Conservation (phyloP, 2,113 vertebrate genomes). For the Mesembrinibis cayennensis region DNA sequence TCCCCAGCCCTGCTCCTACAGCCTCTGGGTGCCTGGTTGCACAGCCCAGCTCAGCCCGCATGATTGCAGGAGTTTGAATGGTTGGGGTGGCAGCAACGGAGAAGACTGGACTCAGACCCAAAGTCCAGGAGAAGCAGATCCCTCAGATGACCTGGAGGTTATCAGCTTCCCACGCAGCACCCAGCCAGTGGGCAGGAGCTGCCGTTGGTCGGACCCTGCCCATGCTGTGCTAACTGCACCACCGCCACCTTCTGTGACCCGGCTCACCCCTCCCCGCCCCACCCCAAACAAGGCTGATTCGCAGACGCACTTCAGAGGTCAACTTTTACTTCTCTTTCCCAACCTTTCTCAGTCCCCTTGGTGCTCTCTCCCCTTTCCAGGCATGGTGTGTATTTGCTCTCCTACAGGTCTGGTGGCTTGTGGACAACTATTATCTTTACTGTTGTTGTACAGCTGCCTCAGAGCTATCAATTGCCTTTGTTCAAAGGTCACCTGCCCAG, state of each 20-base stretch:
- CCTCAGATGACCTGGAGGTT: neutral
- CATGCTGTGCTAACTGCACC: neutral
- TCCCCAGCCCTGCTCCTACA: neutral
- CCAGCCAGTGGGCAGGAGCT: neutral
- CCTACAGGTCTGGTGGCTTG: neutral
- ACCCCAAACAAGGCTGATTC: neutral
- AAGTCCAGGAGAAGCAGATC: neutral
- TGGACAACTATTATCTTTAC: neutral
- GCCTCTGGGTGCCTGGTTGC: neutral
- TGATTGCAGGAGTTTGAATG: neutral
- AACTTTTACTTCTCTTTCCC: neutral
- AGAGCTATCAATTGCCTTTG: conserved; percentile 44
- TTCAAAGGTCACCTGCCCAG: conserved; percentile 67
- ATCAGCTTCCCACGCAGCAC: fast-evolving
- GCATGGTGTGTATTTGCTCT: neutral
- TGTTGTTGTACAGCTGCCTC: conserved; percentile 31
- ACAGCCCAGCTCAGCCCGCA: neutral
- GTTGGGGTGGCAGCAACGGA: neutral
- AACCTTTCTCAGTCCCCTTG: neutral
- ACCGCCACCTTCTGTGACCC: neutral
- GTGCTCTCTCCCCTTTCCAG: neutral
- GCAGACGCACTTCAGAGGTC: neutral
- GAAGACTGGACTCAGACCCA: neutral
- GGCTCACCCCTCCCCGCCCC: neutral
- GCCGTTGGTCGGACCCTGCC: neutral